Base-by-base conservation (phyloP, 2,113 vertebrate species). In the Brachyhypopomus occidentalis region DNA sequence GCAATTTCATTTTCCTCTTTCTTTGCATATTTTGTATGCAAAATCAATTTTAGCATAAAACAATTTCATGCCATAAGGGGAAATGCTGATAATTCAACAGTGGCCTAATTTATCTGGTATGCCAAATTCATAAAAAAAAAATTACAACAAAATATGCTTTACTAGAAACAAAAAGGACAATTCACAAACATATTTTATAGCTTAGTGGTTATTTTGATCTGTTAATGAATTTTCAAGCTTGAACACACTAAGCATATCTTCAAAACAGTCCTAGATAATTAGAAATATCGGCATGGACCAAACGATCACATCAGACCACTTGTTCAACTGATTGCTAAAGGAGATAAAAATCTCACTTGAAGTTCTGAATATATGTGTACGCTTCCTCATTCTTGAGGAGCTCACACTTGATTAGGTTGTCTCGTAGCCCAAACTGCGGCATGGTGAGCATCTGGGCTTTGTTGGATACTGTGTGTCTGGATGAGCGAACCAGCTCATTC, bases 361-460 rank as follows among this genome's bases (percentile, higher is more conserved):
- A 98, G 85, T 90, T 86, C 88, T 95, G 91, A 84, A 96, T 91
- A 75, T 93, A 89, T 1, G 95, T 97, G 89, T 98, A 99, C 16
- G 91, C 85, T 2, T 95, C 94, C 87, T 98, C 95, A 81, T 92
- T 96, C 84, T 96, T 96, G 20, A 92, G 71, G 14, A 99, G 94
- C 83, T 95, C 94, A 83, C 95, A 97, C 84, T 86, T 95, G 86
- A 98, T 93, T 14, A 98, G 93, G 36, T 94, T 97, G 80, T 98
- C 96, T 48, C 97, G 93, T 14, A 97, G 90, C 2, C 93, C 95
- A 80, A 96, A 96, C 88, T 95, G 95, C 0, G 95, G 94, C 89
- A 98, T 91, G 67, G 93, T 87, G 60, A 96, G 89, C 76, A 96
- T 94, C 3, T 94, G 95, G 66, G 92, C 92, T 87, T 95, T 94